Evolutionary conservation across 2,113 vertebrate species (phyloP).

Genomic region (Ellobius talpinus): DNA sequence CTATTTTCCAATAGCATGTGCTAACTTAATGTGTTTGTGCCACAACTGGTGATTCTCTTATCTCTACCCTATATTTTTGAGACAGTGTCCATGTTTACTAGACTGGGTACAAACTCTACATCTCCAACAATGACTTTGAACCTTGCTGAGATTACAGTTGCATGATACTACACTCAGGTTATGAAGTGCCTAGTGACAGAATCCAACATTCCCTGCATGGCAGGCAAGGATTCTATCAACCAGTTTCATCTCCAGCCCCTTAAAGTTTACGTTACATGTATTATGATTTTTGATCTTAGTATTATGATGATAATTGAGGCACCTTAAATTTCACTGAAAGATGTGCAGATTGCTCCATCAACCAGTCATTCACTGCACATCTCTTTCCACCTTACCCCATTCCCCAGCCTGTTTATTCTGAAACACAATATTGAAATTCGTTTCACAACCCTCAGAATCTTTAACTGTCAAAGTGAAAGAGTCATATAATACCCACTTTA

Average conservation of each 20-base stretch:
- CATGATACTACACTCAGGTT: neutral
- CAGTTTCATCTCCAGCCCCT: neutral
- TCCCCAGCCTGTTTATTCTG: neutral
- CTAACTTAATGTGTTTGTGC: neutral
- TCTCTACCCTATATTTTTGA: neutral
- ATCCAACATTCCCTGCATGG: neutral
- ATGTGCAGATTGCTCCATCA: neutral
- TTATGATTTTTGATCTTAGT: neutral
- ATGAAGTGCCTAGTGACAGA: neutral
- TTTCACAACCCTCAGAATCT: neutral
- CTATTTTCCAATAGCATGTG: neutral
- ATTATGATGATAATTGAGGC: neutral
- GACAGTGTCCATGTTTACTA: neutral
- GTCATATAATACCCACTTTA: neutral
- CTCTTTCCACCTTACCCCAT: neutral
- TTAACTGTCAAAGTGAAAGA: neutral
- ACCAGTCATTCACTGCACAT: neutral
- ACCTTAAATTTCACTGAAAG: neutral
- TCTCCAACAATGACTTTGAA: neutral
- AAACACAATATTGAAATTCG: neutral
- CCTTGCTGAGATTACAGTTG: neutral
- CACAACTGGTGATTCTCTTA: neutral
- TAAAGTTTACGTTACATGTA: neutral
- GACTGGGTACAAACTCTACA: neutral
- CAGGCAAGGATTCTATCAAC: too few relatives aligned